These are phyloP conservation scores for Xiphophorus birchmanni DNA, from an alignment of 2,797 vertebrate species.

Conservation along the genomic window DNA sequence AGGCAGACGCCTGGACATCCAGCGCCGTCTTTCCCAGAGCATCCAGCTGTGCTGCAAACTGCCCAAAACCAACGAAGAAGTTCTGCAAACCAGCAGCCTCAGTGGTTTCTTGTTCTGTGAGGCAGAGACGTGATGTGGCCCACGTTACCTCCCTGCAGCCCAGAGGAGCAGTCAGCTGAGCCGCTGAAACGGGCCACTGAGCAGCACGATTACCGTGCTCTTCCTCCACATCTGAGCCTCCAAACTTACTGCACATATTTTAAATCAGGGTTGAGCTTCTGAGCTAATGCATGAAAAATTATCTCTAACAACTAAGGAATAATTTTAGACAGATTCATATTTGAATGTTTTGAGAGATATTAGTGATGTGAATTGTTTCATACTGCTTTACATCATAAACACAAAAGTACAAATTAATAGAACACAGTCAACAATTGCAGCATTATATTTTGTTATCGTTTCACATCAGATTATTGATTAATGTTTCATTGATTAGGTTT, in stretches of 20 bases:
- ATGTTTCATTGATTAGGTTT: too few species aligned
- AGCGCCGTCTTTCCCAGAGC: conserved; percentile 3
- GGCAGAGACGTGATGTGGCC: conserved; percentile 32
- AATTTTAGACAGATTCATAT: conserved; percentile 5
- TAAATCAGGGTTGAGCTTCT: conserved; percentile 18
- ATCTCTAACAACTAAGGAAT: not conserved
- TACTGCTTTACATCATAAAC: too few species aligned
- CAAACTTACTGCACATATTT: conserved; percentile 15
- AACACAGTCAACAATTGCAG: too few species aligned
- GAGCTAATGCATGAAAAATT: not conserved
- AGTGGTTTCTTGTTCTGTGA: conserved; percentile 33
- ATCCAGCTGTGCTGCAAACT: conserved; percentile 58
- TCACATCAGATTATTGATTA: too few species aligned
- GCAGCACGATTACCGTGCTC: conserved; percentile 53
- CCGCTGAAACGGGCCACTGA: conserved; percentile 67
- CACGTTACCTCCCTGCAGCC: conserved; percentile 51
- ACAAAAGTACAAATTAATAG: too few species aligned
- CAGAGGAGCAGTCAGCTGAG: conserved; percentile 53
- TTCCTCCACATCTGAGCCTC: conserved; percentile 59
- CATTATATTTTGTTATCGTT: too few species aligned
- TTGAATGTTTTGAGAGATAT: conserved; percentile 10
- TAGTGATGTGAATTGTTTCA: not conserved
- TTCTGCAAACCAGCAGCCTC: conserved; percentile 6
- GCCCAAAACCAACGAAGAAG: conserved; percentile 14
- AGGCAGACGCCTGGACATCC: conserved; percentile 31